Base-by-base conservation (phyloP, 2,113 vertebrate species). In the Nesogale talazaci region DNA sequence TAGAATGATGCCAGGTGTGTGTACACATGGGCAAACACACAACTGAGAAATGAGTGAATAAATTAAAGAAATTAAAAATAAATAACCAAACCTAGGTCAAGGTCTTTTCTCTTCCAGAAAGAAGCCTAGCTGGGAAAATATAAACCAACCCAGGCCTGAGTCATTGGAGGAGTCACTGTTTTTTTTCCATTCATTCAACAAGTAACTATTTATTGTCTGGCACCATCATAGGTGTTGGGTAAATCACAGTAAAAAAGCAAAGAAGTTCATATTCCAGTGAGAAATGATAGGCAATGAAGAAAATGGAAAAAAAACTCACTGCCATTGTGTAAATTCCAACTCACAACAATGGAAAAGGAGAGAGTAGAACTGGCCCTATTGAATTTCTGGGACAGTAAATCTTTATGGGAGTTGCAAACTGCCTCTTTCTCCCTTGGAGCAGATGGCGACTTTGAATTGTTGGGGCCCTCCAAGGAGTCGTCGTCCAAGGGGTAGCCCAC, bases 1-100 rank as follows among this genome's bases (percentile, higher is more conserved):
- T 69, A 63, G 57, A 75, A 80, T 12, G 90, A 72, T 61, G 14
- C 31, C 10, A 56, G 65, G 34, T 29, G 25, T 22, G 12, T 29
- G 11, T 23, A 83, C 23, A 34, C n/a, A 34, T 20, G 2, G 2
- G 6, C 2, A 0, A 12, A 59, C 31, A 79, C 8, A 3, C 14
- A 96, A 29, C 52, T 23, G 56, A 8, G 80, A 65, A 91, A 27
- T 31, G 31, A 85, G 46, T 88, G 20, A 77, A 90, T 80, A 82
- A 74, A 76, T 57, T 52, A 7, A 52, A 52, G n/a, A 52, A 52
- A 52, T 52, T 6, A 7, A 7, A 52, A 10, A 6, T 12, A 4
- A 83, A 65, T 42, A 86, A 92, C 61, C 20, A 87, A 86, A 84
- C 25, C 20, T 61, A 82, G 17, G 78, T 9, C 34, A 81, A 89